Base-by-base conservation (phyloP, 2,888 invertebrate genomes). In the Teleogryllus oceanicus region DNA sequence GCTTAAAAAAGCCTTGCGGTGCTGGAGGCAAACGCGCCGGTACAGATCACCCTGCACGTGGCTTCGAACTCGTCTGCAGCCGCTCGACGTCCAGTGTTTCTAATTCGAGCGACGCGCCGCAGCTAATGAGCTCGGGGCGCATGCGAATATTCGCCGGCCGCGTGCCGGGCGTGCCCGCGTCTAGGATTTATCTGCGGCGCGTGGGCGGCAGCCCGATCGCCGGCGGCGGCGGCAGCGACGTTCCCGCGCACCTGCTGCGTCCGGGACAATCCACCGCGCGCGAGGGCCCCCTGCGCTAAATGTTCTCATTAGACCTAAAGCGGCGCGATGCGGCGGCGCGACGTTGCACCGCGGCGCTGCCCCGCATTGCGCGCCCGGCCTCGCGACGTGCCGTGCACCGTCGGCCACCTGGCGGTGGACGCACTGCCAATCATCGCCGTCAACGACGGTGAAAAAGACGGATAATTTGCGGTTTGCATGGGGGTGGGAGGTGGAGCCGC, bases 291-390 rank as follows among this genome's bases (percentile, higher is more conserved):
- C 4, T n/a, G 8, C 62, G 62, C 62, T 62, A 62, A 62, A 62
- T n/a, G 62, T 18, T 62, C 62, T 62, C 62, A 62, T 62, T 62
- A 62, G 62, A 62, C 62, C n/a, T 18, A 62, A 62, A 62, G n/a
- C n/a, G 62, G 62, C 62, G 62, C 21, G 21, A 1, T 21, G 21
- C n/a, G 37, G 37, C 37, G 37, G 1, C 37, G 37, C 37, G 37
- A 8, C 37, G 37, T 37, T 37, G 37, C 37, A 8, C 37, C 16
- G 11, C 62, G 11, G 62, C 62, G 5, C 62, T 62, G 62, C 62
- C 62, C 62, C 62, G 62, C 62, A 18, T 62, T 18, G 62, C n/a
- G 62, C 62, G 62, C 62, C 62, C n/a, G 62, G n/a, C 37, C 37
- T 0, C 37, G 4, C 37, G 5, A 37, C 37, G 37, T 37, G 37